Conservation (phyloP, 1,140 invertebrate species). For the Zaprionus vittiger region DNA sequence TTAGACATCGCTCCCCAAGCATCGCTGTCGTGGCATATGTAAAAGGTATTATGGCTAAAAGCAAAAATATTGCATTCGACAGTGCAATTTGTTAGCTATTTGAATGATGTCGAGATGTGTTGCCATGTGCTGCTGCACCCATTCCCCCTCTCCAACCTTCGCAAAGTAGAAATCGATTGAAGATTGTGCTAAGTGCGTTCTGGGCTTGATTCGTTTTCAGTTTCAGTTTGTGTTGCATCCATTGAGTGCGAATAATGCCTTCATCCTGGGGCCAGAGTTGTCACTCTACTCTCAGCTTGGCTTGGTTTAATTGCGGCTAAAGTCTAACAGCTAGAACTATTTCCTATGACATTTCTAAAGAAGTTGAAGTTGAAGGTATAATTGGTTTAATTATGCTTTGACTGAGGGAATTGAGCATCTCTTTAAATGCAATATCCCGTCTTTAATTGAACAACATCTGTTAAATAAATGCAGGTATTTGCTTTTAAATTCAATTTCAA, state of each 20-base stretch:
- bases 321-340: not conserved
- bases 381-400: not conserved
- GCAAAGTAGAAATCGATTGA: not conserved
- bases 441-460: not conserved
- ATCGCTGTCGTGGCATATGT: slow-evolving; percentile 75
- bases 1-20: not conserved
- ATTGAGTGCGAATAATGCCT: not conserved
- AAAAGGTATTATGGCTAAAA: slow-evolving; percentile 83
- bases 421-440: not conserved
- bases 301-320: not conserved
- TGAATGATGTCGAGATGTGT: slow-evolving; percentile 70
- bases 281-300: not conserved
- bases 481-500: not conserved
- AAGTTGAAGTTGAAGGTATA: not conserved
- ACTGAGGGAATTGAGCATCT: not conserved
- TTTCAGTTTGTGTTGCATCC: no score
- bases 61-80: slow-evolving; percentile 83
- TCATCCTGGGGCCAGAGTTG: not conserved
- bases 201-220: not conserved
- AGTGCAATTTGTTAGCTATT: slow-evolving; percentile 82
- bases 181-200: slow-evolving; percentile 8
- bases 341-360: not conserved
- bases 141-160: not conserved
- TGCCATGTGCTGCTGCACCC: slow-evolving; percentile 3
- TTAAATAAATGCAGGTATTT: no score